Evolutionary conservation across 2,797 vertebrate species (phyloP), one percentile per base, ranked within the genome.

Genomic region (Parauchenoglanis punctatus): DNA sequence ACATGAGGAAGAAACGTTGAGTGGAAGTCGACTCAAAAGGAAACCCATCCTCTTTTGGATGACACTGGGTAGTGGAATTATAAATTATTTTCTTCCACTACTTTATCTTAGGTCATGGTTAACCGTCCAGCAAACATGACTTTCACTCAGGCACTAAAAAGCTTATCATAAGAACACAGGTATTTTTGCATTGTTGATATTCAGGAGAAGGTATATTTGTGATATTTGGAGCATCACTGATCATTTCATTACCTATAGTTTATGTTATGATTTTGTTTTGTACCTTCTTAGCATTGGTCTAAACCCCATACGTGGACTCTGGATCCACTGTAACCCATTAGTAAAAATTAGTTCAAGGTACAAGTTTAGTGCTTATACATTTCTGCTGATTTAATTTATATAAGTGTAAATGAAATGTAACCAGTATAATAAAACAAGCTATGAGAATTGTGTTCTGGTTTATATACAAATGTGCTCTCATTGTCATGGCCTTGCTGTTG

Each of bases 61-160:
- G 31, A 35, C 31, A 20, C 67, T 20, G 1, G 31, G 18, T 70
- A 70, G 15, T 40, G 31, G 31, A 40, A 70, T 40, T 35, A 6
- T 68, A 31, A 28, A 67, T 28, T 5, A 15, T 17, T 70, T 70
- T 25, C 3, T 8, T 20, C 28, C 4, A 67, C 65, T 17, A 61
- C 58, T 84, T 85, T 83, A 82, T 78, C 73, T 85, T 59, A 35
- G 67, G 83, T 87, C 59, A 75, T 68, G 46, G 15, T 86, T 52
- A 84, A 83, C 65, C 31, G 10, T 83, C 77, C 56, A n/a, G 25
- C 56, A 83, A 46, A 59, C 13, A 31, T 77, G 59, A 31, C 52
- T 86, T 61, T 86, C 87, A 25, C 46, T 44, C 7, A 18, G 20
- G 23, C 46, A 59, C 35, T 75, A 17, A 63, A 73, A 11, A 28